phyloP scores from a whole-genome alignment of 2,888 invertebrate genomes.

The Microctonus hyperodae region DNA sequence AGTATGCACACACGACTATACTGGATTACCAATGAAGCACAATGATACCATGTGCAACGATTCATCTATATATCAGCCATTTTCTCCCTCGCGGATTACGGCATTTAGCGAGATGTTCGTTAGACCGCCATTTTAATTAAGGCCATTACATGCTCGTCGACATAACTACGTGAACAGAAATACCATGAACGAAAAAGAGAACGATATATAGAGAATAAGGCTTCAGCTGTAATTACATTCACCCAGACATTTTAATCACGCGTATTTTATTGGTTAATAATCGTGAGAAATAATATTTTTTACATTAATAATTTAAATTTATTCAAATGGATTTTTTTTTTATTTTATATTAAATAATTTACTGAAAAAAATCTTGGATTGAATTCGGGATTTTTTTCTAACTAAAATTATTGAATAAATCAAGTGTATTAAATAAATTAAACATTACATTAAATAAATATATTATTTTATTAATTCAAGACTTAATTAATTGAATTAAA shows the following conservation, averaged over 20 bases:
- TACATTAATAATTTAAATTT: background rate
- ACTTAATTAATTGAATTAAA: too few species aligned
- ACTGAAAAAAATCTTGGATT: too few species aligned
- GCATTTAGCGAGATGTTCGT: conserved; percentile 54
- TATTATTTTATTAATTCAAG: too few species aligned
- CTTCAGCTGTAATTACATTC: background rate
- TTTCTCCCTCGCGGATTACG: conserved; percentile 48
- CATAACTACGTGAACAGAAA: conserved; percentile 35
- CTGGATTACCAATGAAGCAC: conserved; percentile 56
- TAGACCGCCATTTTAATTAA: conserved; percentile 58
- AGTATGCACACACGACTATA: conserved; percentile 3
- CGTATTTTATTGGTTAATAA: background rate
- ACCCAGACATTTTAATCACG: conserved; percentile 22
- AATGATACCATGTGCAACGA: conserved; percentile 14
- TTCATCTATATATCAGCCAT: background rate
- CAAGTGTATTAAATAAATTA: too few species aligned
- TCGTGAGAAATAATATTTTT: background rate
- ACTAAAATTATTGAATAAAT: too few species aligned
- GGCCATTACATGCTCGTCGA: conserved; percentile 50
- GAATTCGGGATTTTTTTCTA: too few species aligned
- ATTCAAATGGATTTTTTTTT: too few species aligned
- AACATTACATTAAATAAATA: too few species aligned
- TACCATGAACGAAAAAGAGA: conserved; percentile 19
- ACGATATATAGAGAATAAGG: background rate
- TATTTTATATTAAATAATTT: background rate